phyloP scores from a whole-genome alignment of 1,140 invertebrate genomes.

The Drosophila mayri region DNA sequence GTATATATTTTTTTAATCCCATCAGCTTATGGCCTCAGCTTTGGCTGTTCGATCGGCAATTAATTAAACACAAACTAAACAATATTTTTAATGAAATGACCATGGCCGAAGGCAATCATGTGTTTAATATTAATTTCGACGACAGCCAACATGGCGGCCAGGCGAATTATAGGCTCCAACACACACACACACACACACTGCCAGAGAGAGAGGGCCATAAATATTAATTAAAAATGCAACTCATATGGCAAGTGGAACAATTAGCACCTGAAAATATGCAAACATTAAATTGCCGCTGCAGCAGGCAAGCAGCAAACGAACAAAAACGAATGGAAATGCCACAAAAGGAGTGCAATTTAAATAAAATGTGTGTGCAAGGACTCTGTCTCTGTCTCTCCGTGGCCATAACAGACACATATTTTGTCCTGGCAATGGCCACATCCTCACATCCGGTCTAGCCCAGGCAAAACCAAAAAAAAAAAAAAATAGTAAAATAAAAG shows the following conservation, averaged over 20 bases:
- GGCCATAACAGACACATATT: constrained; percentile 84
- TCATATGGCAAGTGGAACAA: constrained; percentile 84
- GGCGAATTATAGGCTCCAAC: constrained; percentile 49
- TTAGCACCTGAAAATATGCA: constrained; percentile 85
- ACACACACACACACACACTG: constrained; percentile 2
- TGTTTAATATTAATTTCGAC: constrained; percentile 82
- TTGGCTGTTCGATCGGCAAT: constrained; percentile 61
- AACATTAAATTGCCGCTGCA: constrained; percentile 81
- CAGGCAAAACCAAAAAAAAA: constrained; percentile 16
- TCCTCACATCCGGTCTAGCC: constrained; percentile 61
- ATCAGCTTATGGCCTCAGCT: constrained; percentile 51
- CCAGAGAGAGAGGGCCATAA: constrained; percentile 43
- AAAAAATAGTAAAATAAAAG: constrained; percentile 27
- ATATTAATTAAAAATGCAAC: constrained; percentile 84
- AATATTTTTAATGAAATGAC: constrained; percentile 82
- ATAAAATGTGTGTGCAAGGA: constrained; percentile 50
- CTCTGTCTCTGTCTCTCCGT: neutral
- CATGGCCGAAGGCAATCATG: constrained; percentile 79
- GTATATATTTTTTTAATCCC: constrained; percentile 6
- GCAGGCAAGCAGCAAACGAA: constrained; percentile 25
- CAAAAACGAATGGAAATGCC: constrained; percentile 40
- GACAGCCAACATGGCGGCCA: constrained; percentile 74
- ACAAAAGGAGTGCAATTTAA: constrained; percentile 61
- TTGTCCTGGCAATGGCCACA: constrained; percentile 74
- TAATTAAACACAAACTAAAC: constrained; percentile 82